Conservation (phyloP, 2,113 vertebrate species). For the Neodontobutis hainanensis region DNA sequence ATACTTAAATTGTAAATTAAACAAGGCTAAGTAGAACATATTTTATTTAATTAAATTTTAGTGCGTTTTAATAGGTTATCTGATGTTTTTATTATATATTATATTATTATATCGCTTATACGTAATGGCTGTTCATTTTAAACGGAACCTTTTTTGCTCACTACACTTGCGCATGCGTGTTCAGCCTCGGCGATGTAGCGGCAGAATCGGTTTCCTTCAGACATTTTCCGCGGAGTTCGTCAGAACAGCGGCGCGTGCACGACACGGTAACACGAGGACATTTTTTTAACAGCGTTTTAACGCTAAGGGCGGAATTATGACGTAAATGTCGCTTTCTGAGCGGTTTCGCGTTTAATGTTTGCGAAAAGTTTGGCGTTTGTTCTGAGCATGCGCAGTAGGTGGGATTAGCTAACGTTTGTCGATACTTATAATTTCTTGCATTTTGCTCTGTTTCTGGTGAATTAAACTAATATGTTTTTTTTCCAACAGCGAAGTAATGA, state of each 20-base stretch:
- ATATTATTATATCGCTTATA: too few species aligned
- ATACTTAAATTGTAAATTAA: too few species aligned
- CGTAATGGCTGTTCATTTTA: background rate
- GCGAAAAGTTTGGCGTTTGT: background rate
- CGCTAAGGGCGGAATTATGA: too few species aligned
- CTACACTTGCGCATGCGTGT: conserved; percentile 1
- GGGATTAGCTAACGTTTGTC: background rate
- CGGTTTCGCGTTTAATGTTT: background rate
- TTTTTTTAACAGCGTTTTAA: background rate
- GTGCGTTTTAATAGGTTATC: too few species aligned
- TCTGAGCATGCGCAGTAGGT: conserved; percentile 14
- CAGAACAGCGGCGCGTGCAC: too few species aligned
- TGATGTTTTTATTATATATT: too few species aligned
- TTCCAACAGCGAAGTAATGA: background rate
- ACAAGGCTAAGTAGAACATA: too few species aligned
- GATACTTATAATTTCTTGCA: background rate
- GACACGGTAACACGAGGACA: too few species aligned
- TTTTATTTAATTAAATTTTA: too few species aligned
- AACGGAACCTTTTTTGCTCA: background rate
- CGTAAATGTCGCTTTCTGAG: background rate
- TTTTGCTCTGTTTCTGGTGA: background rate
- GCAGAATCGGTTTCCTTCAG: background rate
- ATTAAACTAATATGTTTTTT: background rate
- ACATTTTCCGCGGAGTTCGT: background rate
- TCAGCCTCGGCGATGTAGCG: background rate